Percentiles rank a stretch among this genome's conserved stretches.
Evolutionary conservation across 2,113 vertebrate genomes (phyloP).

Genomic region (Leucoraja erinaceus): DNA sequence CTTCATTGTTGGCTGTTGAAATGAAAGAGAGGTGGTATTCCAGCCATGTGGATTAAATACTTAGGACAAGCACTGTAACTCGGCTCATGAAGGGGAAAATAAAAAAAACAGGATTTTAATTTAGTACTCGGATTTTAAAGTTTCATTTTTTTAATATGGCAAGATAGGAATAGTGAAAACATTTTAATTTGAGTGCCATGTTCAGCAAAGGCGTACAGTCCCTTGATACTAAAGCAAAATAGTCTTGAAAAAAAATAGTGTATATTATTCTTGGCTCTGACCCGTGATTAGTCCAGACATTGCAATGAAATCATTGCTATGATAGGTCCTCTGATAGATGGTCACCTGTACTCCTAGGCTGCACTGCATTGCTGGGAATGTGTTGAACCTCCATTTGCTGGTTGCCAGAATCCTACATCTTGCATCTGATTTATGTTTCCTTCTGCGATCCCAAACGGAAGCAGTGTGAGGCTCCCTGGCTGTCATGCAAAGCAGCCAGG

Average conservation of each 20-base stretch:
- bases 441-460: slow-evolving; percentile 34
- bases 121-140: slow-evolving; percentile 9
- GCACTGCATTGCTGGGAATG: neutral
- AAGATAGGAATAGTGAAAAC: neutral
- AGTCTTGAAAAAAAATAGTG: slow-evolving; percentile 5
- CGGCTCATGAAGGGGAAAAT: neutral
- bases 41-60: neutral
- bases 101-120: slow-evolving; percentile 12
- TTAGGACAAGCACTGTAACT: neutral
- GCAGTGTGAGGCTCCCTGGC: slow-evolving; percentile 36
- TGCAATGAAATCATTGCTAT: slow-evolving; percentile 35
- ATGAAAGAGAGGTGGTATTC: slow-evolving; percentile 3
- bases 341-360: slow-evolving; percentile 5
- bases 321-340: slow-evolving; percentile 34
- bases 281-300: slow-evolving; percentile 36
- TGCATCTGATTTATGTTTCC: slow-evolving; percentile 32
- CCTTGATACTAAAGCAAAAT: slow-evolving; percentile 35
- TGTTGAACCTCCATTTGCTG: slow-evolving; percentile 36
- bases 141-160: neutral
- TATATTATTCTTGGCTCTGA: slow-evolving; percentile 29
- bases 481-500: slow-evolving; percentile 18
- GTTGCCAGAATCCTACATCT: slow-evolving; percentile 11
- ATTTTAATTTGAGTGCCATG: slow-evolving; percentile 27
- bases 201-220: neutral
- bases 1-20: neutral